Evolutionary conservation across 2,797 vertebrate genomes (phyloP).

Genomic region (Malacoctenus gilli): DNA sequence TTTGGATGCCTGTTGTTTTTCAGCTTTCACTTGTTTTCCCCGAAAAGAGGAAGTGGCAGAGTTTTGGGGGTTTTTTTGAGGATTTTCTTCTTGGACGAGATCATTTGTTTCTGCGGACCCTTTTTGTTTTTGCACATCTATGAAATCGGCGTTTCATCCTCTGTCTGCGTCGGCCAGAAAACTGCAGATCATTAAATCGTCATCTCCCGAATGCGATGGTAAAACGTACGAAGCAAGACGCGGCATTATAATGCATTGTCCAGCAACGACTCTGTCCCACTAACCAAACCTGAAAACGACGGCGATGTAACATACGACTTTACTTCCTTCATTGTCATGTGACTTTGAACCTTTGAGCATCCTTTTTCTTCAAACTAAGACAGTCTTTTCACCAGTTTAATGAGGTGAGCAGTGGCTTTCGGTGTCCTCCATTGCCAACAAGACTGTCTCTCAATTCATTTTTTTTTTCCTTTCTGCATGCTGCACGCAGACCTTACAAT

Average conservation of each 20-base stretch:
- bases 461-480: slow-evolving; percentile 81
- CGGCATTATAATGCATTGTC: slow-evolving; percentile 63
- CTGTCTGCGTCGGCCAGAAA: slow-evolving; percentile 41
- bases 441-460: slow-evolving; percentile 80
- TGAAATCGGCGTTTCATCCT: slow-evolving; percentile 64
- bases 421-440: slow-evolving; percentile 77
- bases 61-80: slow-evolving; percentile 2
- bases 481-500: slow-evolving; percentile 86
- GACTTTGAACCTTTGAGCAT: slow-evolving; percentile 71
- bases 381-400: slow-evolving; percentile 85
- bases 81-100: slow-evolving; percentile 30
- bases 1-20: slow-evolving; percentile 34
- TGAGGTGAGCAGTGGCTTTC: slow-evolving; percentile 92
- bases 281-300: slow-evolving; percentile 72
- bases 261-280: slow-evolving; percentile 59
- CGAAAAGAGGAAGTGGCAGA: slow-evolving; percentile 17
- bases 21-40: slow-evolving; percentile 5
- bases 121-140: slow-evolving; percentile 56
- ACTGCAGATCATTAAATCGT: slow-evolving; percentile 47
- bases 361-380: slow-evolving; percentile 66
- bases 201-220: slow-evolving; percentile 65
- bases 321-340: slow-evolving; percentile 78
- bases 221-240: slow-evolving; percentile 38
- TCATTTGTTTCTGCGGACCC: background rate
- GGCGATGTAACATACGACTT: slow-evolving; percentile 76